A percentile compares a stretch with the other conserved stretches of the same genome.
These are phyloP conservation scores for Pogonognathellus flavescens DNA, from an alignment of 1,140 invertebrate genomes.

Conservation along the genomic window DNA sequence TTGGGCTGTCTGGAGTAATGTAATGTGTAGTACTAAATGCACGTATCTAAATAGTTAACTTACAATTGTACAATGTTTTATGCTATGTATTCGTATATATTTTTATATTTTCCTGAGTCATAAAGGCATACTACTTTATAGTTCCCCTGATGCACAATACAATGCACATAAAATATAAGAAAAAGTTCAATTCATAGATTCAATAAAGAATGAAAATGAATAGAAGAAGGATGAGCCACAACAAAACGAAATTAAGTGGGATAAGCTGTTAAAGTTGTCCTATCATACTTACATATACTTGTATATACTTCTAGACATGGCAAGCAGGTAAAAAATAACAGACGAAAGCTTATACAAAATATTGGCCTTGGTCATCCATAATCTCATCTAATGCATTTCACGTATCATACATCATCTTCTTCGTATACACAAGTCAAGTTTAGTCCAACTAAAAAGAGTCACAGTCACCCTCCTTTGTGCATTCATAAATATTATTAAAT, in stretches of 20 bases:
- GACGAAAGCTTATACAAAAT: not conserved
- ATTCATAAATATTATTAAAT: conserved; percentile 11
- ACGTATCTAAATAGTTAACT: not conserved
- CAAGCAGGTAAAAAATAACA: not conserved
- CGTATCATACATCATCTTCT: conserved; percentile 47
- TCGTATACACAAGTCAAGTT: conserved; percentile 15
- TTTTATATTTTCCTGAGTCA: conserved; percentile 11
- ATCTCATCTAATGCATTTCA: conserved; percentile 46
- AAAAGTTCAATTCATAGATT: conserved; percentile 11
- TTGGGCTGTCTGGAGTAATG: not conserved
- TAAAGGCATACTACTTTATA: no score
- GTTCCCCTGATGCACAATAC: no score
- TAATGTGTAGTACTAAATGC: not conserved
- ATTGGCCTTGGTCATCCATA: conserved; percentile 42
- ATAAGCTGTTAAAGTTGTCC: conserved; percentile 5
- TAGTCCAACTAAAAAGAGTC: conserved; percentile 9
- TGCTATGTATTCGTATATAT: no score
- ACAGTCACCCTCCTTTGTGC: conserved; percentile 21
- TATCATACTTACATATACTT: not conserved
- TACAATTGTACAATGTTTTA: not conserved
- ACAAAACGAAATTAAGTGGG: conserved; percentile 18
- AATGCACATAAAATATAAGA: no score
- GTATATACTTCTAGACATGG: not conserved
- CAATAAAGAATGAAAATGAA: conserved; percentile 20
- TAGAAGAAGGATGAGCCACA: conserved; percentile 23